Conservation (phyloP, 2,797 vertebrate species). For the Oreortyx pictus region DNA sequence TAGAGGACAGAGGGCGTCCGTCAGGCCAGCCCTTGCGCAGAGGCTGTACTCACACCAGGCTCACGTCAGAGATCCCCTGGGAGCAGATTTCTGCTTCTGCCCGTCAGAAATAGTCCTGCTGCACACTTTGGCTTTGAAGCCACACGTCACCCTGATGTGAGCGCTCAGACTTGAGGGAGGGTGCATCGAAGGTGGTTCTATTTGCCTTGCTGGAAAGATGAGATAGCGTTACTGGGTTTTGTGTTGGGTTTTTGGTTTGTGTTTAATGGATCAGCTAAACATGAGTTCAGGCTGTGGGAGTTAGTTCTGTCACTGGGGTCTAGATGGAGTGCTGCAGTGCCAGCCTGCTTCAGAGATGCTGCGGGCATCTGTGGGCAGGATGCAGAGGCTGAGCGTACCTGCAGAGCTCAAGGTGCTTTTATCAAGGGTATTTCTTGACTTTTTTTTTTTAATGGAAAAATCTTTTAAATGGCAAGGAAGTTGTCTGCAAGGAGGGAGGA, state of each 20-base stretch:
- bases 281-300: background rate
- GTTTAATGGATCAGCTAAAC: background rate
- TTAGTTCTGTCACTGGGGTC: background rate
- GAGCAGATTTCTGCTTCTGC: background rate
- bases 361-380: background rate
- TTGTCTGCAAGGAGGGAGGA: background rate
- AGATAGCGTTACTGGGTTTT: background rate
- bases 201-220: background rate
- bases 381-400: rapidly evolving
- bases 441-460: background rate
- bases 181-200: background rate
- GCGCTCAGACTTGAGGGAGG: background rate
- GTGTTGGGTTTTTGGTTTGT: background rate
- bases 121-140: background rate
- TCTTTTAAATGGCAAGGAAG: background rate
- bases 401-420: background rate
- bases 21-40: background rate
- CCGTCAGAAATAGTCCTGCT: background rate
- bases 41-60: background rate
- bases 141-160: rapidly evolving
- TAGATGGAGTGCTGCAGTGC: background rate
- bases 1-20: constrained; percentile 17
- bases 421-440: background rate
- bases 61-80: background rate
- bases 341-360: background rate